Evolutionary conservation across 2,113 vertebrate genomes (phyloP), one percentile per base, ranked within the genome.

Genomic region (Podiceps cristatus): DNA sequence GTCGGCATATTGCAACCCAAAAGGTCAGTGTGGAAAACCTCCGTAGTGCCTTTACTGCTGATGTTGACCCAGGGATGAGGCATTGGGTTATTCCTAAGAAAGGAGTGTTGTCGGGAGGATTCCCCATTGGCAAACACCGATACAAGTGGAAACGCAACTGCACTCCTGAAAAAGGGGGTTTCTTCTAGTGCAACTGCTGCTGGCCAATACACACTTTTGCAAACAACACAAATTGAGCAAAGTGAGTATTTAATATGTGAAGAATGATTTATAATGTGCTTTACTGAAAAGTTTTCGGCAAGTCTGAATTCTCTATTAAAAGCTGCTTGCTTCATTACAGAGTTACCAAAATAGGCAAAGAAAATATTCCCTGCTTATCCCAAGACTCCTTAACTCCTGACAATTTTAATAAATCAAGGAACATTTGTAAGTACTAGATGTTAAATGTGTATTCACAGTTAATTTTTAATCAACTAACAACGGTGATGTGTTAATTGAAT

Each of bases 391-490:
- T 97, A 96, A 90, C 90, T 98, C 82, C 88, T 95, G 95, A 98
- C 92, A 98, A 98, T 98, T 98, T 98, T 98, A 98, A 98, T 98
- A 98, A 98, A 98, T 98, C 97, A 98, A 96, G 95, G 73, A 98
- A 98, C 96, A 98, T 98, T 98, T 98, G 96, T 98, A 98, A 98
- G 91, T 97, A 94, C 96, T 97, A 97, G 97, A 98, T 97, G 98
- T 98, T 98, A 98, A 98, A 98, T 97, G 95, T 97, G 97, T 98
- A 98, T 98, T 98, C 98, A 97, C 96, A 98, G 98, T 98, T 98
- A 98, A 98, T 98, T 98, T 98, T 98, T 98, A 98, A 98, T 98
- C 98, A 98, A 97, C 97, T 98, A 98, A 98, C 98, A 98, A 98
- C 81, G 87, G 97, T 97, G 97, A 98, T 95, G 91, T 98, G 96